These are phyloP conservation scores for Leptopilina drosophilae DNA, from an alignment of 2,888 invertebrate species.

Conservation along the genomic window DNA sequence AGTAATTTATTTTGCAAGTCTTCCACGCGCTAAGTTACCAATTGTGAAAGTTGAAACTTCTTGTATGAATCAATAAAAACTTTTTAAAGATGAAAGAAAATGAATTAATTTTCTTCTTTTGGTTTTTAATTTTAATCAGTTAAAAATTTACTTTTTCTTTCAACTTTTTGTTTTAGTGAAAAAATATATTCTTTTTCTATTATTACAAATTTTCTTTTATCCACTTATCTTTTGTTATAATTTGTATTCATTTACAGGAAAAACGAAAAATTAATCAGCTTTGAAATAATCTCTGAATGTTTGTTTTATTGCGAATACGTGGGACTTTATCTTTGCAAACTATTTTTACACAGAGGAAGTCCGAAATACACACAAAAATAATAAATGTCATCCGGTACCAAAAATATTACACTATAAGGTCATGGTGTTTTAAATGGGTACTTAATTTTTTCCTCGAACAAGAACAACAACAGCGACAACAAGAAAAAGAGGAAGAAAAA, in stretches of 20 bases:
- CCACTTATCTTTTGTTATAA: too few species aligned
- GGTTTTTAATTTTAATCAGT: too few species aligned
- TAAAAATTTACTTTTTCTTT: too few species aligned
- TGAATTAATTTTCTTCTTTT: background rate
- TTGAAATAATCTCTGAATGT: too few species aligned
- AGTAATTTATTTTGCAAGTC: constrained; percentile 22
- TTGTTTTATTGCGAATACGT: background rate
- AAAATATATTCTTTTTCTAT: too few species aligned
- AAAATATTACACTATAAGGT: constrained; percentile 24
- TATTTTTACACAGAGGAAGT: constrained; percentile 25
- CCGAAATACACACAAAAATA: constrained; percentile 2
- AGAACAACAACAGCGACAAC: background rate
- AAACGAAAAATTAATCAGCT: too few species aligned
- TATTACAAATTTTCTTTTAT: too few species aligned
- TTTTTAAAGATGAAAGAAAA: background rate
- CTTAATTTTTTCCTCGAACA: background rate
- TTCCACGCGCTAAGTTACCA: constrained; percentile 13
- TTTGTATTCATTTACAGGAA: too few species aligned
- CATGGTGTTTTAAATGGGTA: constrained; percentile 12
- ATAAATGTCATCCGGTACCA: constrained; percentile 25
- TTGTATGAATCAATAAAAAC: background rate
- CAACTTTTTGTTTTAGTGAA: too few species aligned
- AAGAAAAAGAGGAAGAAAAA: constrained; percentile 10
- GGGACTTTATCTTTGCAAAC: constrained; percentile 6
- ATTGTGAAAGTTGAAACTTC: constrained; percentile 4